phyloP scores from a whole-genome alignment of 53 echinoderm and acorn worm species.

The Holothuria leucospilota region DNA sequence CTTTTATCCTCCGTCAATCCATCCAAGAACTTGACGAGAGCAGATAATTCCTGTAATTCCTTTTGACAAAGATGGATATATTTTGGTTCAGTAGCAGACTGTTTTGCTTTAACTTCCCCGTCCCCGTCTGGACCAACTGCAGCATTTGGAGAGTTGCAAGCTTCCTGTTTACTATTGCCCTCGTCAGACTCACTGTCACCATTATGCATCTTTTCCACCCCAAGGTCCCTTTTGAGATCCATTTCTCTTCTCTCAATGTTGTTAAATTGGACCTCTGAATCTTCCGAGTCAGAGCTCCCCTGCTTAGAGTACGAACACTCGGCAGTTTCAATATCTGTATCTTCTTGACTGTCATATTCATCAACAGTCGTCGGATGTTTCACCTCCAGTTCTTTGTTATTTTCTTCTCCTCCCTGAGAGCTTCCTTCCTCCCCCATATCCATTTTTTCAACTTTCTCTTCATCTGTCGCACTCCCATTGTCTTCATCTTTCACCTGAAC shows the following conservation, averaged over 20 bases:
- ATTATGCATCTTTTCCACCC: slow-evolving; percentile 23
- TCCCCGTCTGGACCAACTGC: neutral
- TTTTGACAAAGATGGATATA: slow-evolving; percentile 69
- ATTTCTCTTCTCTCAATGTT: neutral
- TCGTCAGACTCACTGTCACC: slow-evolving; percentile 12
- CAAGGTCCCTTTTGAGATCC: neutral
- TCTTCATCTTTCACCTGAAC: slow-evolving; percentile 30
- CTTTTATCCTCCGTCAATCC: slow-evolving; percentile 72
- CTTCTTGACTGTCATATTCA: slow-evolving; percentile 41
- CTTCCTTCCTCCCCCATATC: slow-evolving; percentile 23
- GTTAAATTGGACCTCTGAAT: slow-evolving; percentile 37
- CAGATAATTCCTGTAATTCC: slow-evolving; percentile 78
- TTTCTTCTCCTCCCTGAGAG: neutral
- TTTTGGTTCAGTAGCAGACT: slow-evolving; percentile 33
- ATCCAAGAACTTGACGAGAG: slow-evolving; percentile 75
- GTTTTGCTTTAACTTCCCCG: slow-evolving; percentile 46
- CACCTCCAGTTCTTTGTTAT: neutral
- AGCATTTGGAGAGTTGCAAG: neutral
- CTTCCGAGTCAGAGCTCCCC: slow-evolving; percentile 44
- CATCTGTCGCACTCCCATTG: slow-evolving; percentile 30
- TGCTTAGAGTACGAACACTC: slow-evolving; percentile 58
- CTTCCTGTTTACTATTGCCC: slow-evolving; percentile 8
- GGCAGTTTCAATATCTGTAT: slow-evolving; percentile 55
- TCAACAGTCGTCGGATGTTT: neutral
- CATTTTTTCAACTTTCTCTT: slow-evolving; percentile 22